Base-by-base conservation (phyloP, 53 echinoderm and acorn worm species). In the Hippasteria phrygiana region DNA sequence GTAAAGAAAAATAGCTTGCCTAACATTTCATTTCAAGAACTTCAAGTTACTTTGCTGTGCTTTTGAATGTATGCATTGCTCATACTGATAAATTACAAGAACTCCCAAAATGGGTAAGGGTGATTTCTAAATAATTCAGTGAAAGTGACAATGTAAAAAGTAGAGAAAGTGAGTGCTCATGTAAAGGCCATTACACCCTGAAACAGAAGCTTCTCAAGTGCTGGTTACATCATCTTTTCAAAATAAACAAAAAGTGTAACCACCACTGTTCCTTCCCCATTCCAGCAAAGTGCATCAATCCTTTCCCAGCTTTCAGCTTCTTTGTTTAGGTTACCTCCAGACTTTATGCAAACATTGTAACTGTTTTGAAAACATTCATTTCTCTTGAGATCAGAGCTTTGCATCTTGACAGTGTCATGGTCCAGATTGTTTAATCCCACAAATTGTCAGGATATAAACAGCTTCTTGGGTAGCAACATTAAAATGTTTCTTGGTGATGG, bases 281-380 rank as follows among this genome's bases (percentile, higher is more conserved):
- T 59, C 26, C 4, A 8, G n/a, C 3, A 59, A 59, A 59, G 59
- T 59, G 59, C 24, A 59, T 24, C 26, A 26, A 22, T 24, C 59
- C 59, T 17, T 3, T 59, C 7, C 18, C 54, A 18, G 54, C 14
- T 16, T 18, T 54, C 17, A 54, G 54, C 17, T 54, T 16, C 54
- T 13, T 20, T 54, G 54, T 54, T 54, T 54, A 54, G 16, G 13
- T 17, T 54, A 54, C 13, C 18, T 10, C 54, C 54, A 54, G 54
- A 54, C 54, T 54, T 54, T 54, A 54, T 54, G 54, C 54, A 54
- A 54, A 54, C 54, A 54, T 0, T 10, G 54, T n/a, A 16, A 54
- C 54, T 54, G 54, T 54, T 59, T 59, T 59, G 17, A 59, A 24
- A 59, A 59, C 59, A 59, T 59, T 59, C 26, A 59, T 17, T 59